Evolutionary conservation across 2,113 vertebrate species (phyloP).

Genomic region (Chlorocebus sabaeus): DNA sequence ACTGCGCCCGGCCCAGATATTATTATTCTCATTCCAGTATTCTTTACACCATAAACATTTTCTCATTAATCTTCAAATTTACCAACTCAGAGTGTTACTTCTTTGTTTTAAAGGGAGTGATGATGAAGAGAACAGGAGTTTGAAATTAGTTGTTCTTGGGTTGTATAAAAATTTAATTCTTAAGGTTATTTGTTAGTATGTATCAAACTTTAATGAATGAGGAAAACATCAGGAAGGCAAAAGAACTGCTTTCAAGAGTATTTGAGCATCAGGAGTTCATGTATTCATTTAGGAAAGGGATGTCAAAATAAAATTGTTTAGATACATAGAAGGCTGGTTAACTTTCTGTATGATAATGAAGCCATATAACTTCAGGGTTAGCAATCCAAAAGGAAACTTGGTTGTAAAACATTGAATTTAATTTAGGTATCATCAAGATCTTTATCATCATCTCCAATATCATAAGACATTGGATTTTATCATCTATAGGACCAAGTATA

Average conservation of each 20-base stretch:
- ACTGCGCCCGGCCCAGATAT: neutral
- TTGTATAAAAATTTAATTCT: neutral
- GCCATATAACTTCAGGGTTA: neutral
- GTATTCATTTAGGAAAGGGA: neutral
- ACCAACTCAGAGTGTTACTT: neutral
- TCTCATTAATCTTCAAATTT: neutral
- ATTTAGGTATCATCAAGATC: constrained; percentile 85
- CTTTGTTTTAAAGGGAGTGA: neutral
- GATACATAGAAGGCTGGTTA: neutral
- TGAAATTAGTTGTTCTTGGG: neutral
- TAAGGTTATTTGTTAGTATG: neutral
- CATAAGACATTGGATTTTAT: constrained; percentile 88
- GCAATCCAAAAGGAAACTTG: neutral
- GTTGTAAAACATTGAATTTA: neutral
- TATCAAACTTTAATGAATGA: constrained; percentile 1
- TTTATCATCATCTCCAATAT: constrained; percentile 87
- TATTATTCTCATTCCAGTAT: neutral
- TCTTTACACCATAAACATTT: neutral
- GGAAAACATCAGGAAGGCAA: neutral
- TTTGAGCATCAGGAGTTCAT: neutral
- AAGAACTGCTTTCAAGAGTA: neutral
- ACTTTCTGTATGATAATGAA: neutral
- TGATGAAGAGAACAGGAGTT: neutral
- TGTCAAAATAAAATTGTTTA: constrained; percentile 1
- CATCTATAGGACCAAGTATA: constrained; percentile 85